phyloP scores from a whole-genome alignment of 2,888 invertebrate species.

The Ferrisia virgata region DNA sequence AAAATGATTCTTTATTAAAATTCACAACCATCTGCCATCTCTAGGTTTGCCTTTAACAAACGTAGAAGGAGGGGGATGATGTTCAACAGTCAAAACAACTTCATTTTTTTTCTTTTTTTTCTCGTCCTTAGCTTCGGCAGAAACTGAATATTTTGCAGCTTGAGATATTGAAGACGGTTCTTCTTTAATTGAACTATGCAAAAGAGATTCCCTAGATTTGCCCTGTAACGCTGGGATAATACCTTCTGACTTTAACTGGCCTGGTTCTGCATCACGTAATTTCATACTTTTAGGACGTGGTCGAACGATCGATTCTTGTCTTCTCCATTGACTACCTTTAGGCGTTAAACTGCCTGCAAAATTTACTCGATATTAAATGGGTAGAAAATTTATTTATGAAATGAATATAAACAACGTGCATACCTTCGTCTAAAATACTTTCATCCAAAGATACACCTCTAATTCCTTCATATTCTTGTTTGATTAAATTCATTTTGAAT shows the following conservation, averaged over 20 bases:
- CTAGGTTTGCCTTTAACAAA: constrained; percentile 3
- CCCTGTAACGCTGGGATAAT: not conserved
- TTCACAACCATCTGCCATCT: constrained; percentile 34
- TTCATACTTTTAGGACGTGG: constrained; percentile 48
- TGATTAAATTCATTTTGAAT: constrained; percentile 75
- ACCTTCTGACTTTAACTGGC: constrained; percentile 2
- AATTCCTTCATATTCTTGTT: constrained; percentile 57
- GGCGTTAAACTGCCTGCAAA: not conserved
- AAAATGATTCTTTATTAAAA: too few species aligned
- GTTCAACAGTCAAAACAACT: not conserved
- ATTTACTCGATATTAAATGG: not conserved
- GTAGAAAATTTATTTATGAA: not conserved
- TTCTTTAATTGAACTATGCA: not conserved
- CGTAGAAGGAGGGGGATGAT: not conserved
- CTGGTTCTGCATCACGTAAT: constrained; percentile 32
- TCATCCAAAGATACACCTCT: constrained; percentile 48
- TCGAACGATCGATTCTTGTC: constrained; percentile 47
- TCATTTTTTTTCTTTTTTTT: constrained; percentile 10
- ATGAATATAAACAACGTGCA: too few species aligned
- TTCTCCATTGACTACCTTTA: not conserved
- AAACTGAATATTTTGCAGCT: not conserved
- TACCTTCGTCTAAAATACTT: constrained; percentile 33
- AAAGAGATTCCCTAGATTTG: not conserved
- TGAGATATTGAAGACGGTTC: not conserved
- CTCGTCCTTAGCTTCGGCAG: not conserved